phyloP scores from a whole-genome alignment of 2,797 vertebrate species.

The Ctenopoma multispine region DNA sequence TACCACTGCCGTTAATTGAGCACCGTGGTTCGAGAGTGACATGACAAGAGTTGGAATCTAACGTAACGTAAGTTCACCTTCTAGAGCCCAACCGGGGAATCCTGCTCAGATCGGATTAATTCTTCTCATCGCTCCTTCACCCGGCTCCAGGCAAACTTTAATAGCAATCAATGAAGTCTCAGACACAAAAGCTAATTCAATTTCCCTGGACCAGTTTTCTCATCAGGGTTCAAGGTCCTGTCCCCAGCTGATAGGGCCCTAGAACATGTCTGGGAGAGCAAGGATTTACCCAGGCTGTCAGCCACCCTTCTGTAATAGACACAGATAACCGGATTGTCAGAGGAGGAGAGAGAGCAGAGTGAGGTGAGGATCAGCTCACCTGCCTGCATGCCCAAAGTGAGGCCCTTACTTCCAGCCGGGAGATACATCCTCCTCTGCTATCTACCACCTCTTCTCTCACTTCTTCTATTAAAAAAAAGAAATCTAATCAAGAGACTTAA shows the following conservation, averaged over 20 bases:
- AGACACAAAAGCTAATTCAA: constrained; percentile 83
- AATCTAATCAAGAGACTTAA: constrained; percentile 74
- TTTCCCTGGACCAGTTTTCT: constrained; percentile 80
- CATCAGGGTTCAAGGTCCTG: constrained; percentile 82
- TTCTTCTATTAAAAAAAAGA: constrained; percentile 57
- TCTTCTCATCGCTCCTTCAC: constrained; percentile 57
- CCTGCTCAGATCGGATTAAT: constrained; percentile 71
- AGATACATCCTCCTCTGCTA: constrained; percentile 52
- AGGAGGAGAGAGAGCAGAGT: constrained; percentile 59
- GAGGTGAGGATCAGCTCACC: constrained; percentile 74
- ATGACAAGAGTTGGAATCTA: constrained; percentile 40
- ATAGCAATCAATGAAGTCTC: constrained; percentile 83
- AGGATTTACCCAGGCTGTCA: constrained; percentile 78
- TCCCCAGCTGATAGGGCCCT: constrained; percentile 81
- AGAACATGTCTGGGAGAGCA: constrained; percentile 72
- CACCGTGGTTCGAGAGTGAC: constrained; percentile 9
- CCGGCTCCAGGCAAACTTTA: constrained; percentile 74
- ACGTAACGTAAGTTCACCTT: constrained; percentile 44
- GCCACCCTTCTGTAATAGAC: constrained; percentile 82
- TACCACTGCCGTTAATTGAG: constrained; percentile 5
- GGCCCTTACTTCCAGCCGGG: constrained; percentile 51
- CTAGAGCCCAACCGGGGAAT: constrained; percentile 20
- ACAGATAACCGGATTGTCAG: constrained; percentile 84
- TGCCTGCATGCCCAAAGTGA: constrained; percentile 77
- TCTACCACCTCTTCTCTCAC: constrained; percentile 33